phyloP scores from a whole-genome alignment of 2,888 invertebrate genomes.

The Nephrotoma guestfalica region DNA sequence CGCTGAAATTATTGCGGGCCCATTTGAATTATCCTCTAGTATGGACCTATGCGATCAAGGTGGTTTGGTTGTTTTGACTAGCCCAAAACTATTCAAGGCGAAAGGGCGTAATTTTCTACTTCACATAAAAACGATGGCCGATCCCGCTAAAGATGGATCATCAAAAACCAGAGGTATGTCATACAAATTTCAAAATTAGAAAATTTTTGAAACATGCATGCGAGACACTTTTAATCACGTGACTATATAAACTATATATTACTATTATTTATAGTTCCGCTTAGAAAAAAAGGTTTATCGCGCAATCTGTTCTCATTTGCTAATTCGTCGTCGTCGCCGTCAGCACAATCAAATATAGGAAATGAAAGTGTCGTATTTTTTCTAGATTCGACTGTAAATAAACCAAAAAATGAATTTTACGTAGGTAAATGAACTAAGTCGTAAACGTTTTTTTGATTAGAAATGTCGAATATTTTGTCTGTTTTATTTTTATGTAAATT shows the following conservation, averaged over 20 bases:
- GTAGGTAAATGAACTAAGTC: slow-evolving; percentile 18
- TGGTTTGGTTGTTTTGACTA: slow-evolving; percentile 73
- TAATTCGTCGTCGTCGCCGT: slow-evolving; percentile 16
- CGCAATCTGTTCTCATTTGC: slow-evolving; percentile 21
- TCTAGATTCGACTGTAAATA: slow-evolving; percentile 18
- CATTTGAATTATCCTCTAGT: slow-evolving; percentile 64
- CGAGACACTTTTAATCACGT: neutral
- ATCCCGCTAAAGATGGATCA: slow-evolving; percentile 45
- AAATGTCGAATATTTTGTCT: slow-evolving; percentile 7
- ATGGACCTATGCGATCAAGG: slow-evolving; percentile 74
- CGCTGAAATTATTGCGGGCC: slow-evolving; percentile 82
- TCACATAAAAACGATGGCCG: slow-evolving; percentile 55
- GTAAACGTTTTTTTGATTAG: slow-evolving; percentile 5
- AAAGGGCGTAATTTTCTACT: slow-evolving; percentile 65
- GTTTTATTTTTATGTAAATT: slow-evolving; percentile 7
- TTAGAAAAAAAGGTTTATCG: slow-evolving; percentile 22
- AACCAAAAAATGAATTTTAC: slow-evolving; percentile 20
- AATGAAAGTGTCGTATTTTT: slow-evolving; percentile 17
- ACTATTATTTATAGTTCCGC: slow-evolving; percentile 19
- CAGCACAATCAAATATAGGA: slow-evolving; percentile 17
- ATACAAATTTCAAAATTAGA: neutral
- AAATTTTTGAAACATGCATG: neutral
- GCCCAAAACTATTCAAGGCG: slow-evolving; percentile 66
- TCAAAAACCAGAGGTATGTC: slow-evolving; percentile 28
- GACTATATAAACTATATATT: neutral